Base-by-base conservation (phyloP, 2,888 invertebrate genomes). In the Dorcus hopei region DNA sequence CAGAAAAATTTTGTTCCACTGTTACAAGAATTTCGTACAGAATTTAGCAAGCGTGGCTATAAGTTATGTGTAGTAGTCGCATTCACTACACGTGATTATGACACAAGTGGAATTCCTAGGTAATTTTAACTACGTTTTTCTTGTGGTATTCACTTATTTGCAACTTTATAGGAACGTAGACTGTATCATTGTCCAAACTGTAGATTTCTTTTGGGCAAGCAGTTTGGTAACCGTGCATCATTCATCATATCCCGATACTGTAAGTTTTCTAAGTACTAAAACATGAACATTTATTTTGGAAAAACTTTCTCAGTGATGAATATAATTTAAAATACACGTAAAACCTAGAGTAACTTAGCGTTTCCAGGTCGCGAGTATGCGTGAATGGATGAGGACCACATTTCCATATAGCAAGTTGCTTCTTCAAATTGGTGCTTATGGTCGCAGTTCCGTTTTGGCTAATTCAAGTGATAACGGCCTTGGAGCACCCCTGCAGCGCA, bases 181-280 rank as follows among this genome's bases (percentile, higher is more conserved):
- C 68, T 80, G 86, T 42, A 82, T 90, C 42, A 85, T 86, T 66
- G 69, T 91, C 0, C 90, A 91, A 89, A 75, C 87, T 0, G 91
- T 90, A 65, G 90, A 91, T 70, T 79, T 88, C 68, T 84, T 88
- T 66, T 88, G 89, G 0, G 74, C 84, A 0, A 88, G 87, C 85
- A 87, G 89, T 42, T 39, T 71, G 0, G 77, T 77, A 0, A 85
- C 87, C 0, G 89, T 88, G 0, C 82, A 87, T 51, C 88, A 89
- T 69, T 81, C 90, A 0, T 85, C 87, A 0, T 83, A 82, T 57
- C 73, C 74, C 26, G 80, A 83, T 19, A 79, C 82, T 0, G 68
- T 75, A 19, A 26, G 26, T 26, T 26, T 26, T 4, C 5, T 26
- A 26, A 26, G 5, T 5, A 26, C 26, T 26, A 14, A 14, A 14